Conservation (phyloP, 2,888 invertebrate species). For the Agonopterix arenella region DNA sequence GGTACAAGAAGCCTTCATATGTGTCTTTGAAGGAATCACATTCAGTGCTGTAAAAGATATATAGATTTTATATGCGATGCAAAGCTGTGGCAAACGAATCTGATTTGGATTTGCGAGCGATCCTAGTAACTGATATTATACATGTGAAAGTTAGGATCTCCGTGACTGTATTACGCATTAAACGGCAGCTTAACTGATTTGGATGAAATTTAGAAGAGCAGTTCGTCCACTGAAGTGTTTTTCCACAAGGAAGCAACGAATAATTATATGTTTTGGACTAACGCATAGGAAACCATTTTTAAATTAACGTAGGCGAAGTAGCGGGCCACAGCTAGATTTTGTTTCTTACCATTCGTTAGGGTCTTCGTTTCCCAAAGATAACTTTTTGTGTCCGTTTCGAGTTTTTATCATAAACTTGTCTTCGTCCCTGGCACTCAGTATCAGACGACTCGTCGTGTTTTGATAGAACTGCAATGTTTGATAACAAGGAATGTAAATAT, state of each 20-base stretch:
- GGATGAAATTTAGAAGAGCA: neutral
- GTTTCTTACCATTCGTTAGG: conserved; percentile 6
- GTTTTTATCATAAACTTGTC: conserved; percentile 42
- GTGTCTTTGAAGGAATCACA: conserved; percentile 83
- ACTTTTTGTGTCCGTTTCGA: conserved; percentile 33
- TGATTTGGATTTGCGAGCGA: too few species aligned
- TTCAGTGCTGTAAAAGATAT: conserved; percentile 48
- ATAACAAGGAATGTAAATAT: neutral
- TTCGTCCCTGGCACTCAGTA: conserved; percentile 22
- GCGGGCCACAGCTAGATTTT: neutral
- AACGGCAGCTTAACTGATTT: neutral
- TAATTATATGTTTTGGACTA: too few species aligned
- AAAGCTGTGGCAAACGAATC: too few species aligned
- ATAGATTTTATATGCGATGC: neutral
- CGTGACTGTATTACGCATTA: too few species aligned
- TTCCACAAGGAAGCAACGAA: too few species aligned
- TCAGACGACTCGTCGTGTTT: conserved; percentile 22
- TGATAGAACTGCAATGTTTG: conserved; percentile 39
- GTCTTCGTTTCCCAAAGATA: conserved; percentile 32
- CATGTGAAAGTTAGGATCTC: too few species aligned
- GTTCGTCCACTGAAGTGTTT: neutral
- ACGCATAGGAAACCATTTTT: neutral
- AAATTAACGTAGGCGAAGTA: neutral
- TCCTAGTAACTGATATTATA: too few species aligned
- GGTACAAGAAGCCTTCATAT: conserved; percentile 85